Percentiles rank a stretch among this genome's conserved stretches.
These are phyloP conservation scores for Physella acuta DNA, from an alignment of 1,140 invertebrate species.

Conservation along the genomic window DNA sequence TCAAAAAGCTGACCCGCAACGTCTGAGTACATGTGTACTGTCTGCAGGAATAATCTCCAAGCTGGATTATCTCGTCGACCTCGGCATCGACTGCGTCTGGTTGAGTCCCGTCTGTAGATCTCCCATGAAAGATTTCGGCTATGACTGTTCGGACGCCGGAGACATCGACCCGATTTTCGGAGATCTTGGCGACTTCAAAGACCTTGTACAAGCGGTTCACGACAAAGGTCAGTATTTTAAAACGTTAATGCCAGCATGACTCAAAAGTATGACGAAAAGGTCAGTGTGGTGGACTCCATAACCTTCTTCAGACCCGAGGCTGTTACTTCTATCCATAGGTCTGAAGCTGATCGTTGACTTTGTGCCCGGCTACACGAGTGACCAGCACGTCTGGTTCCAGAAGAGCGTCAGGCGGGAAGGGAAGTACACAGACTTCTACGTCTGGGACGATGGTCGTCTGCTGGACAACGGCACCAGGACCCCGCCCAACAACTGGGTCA, in stretches of 20 bases:
- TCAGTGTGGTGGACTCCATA: too few relatives aligned
- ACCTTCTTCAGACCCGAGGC: constrained; percentile 76
- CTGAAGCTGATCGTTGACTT: constrained; percentile 83
- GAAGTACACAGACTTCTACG: constrained; percentile 70
- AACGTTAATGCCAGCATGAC: too few relatives aligned
- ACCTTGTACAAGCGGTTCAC: constrained; percentile 61
- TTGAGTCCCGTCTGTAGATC: constrained; percentile 74
- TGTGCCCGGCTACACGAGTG: constrained; percentile 83
- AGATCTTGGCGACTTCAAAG: constrained; percentile 72
- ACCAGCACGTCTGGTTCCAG: constrained; percentile 79
- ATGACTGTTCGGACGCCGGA: constrained; percentile 74
- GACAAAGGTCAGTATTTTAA: too few relatives aligned
- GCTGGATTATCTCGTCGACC: constrained; percentile 63
- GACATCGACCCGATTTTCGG: constrained; percentile 74
- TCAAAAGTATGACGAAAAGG: too few relatives aligned
- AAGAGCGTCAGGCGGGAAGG: constrained; percentile 64
- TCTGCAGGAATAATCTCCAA: constrained; percentile 36
- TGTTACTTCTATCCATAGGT: too few relatives aligned
- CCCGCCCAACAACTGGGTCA: constrained; percentile 53
- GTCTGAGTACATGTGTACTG: too few relatives aligned
- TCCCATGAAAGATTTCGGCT: constrained; percentile 72
- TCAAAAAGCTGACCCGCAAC: too few relatives aligned
- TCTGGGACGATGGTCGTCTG: constrained; percentile 70
- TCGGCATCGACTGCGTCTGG: constrained; percentile 71
- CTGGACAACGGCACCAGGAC: constrained; percentile 26